phyloP scores from a whole-genome alignment of 2,888 invertebrate genomes.

The Parelbella ahira region DNA sequence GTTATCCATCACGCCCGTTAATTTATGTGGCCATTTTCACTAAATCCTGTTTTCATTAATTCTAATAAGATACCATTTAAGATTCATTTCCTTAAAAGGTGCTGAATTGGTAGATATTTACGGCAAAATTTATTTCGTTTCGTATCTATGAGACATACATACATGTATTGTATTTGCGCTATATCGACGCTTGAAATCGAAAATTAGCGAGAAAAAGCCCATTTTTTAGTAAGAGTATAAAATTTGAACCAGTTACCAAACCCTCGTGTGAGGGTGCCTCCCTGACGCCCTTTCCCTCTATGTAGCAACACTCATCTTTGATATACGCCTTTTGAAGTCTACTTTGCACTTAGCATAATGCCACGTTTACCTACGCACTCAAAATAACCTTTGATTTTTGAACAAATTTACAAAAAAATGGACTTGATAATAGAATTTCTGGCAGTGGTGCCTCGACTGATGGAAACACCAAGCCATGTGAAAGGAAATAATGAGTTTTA shows the following conservation, averaged over 20 bases:
- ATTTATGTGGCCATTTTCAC: slow-evolving; percentile 47
- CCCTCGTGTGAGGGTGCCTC: slow-evolving; percentile 55
- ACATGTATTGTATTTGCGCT: no score
- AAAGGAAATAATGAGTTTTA: no score
- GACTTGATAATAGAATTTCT: slow-evolving; percentile 51
- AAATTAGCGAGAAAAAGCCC: no score
- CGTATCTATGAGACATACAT: slow-evolving; percentile 1
- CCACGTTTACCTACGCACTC: slow-evolving; percentile 56
- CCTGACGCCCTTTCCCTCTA: slow-evolving; percentile 50
- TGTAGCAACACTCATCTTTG: slow-evolving; percentile 62
- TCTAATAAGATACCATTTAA: slow-evolving; percentile 43
- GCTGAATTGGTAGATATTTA: slow-evolving; percentile 33
- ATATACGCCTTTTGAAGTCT: slow-evolving; percentile 73
- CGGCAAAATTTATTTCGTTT: slow-evolving; percentile 21
- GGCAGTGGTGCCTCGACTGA: no score
- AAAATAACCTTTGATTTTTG: slow-evolving; percentile 51
- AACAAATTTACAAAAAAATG: slow-evolving; percentile 38
- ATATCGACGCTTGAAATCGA: no score
- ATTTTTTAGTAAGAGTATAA: no score
- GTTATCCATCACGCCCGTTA: slow-evolving; percentile 46
- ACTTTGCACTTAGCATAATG: slow-evolving; percentile 64
- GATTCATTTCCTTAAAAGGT: slow-evolving; percentile 54
- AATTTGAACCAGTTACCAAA: slow-evolving; percentile 56
- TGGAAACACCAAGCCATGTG: no score
- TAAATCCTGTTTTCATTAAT: slow-evolving; percentile 47